Conservation (phyloP, 2,113 vertebrate species). For the Cyprinus carpio region DNA sequence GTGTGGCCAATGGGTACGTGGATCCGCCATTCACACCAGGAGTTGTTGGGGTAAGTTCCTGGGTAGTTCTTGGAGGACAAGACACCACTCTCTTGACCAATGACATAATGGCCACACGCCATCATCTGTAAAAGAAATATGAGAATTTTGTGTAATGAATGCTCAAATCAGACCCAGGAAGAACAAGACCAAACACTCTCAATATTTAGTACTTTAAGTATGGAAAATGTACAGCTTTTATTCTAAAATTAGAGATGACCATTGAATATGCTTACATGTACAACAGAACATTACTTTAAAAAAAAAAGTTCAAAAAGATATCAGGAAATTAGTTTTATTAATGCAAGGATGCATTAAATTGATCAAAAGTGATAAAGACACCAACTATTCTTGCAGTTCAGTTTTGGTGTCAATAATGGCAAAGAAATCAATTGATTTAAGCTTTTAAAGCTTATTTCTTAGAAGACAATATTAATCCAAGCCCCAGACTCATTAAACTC, state of each 20-base stretch:
- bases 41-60: conserved; percentile 82
- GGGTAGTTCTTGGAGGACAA: conserved; percentile 85
- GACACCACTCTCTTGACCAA: conserved; percentile 81
- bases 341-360: no score
- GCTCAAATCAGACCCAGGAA: no score
- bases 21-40: conserved; percentile 80
- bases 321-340: no score
- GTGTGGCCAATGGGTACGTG: conserved; percentile 75
- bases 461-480: neutral
- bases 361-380: no score
- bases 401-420: neutral
- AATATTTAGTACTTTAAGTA: neutral
- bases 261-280: no score
- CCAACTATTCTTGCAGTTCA: neutral
- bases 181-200: neutral
- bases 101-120: conserved; percentile 81
- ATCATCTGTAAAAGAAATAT: conserved; percentile 68
- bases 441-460: neutral
- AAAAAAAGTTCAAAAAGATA: no score
- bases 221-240: no score
- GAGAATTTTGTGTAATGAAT: neutral
- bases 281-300: no score
- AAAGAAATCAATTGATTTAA: neutral
- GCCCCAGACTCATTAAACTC: neutral
- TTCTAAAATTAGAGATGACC: no score